Percentiles rank a stretch among this genome's conserved stretches.
These are phyloP conservation scores for Nematolebias whitei DNA, from an alignment of 2,113 vertebrate species.

Conservation along the genomic window DNA sequence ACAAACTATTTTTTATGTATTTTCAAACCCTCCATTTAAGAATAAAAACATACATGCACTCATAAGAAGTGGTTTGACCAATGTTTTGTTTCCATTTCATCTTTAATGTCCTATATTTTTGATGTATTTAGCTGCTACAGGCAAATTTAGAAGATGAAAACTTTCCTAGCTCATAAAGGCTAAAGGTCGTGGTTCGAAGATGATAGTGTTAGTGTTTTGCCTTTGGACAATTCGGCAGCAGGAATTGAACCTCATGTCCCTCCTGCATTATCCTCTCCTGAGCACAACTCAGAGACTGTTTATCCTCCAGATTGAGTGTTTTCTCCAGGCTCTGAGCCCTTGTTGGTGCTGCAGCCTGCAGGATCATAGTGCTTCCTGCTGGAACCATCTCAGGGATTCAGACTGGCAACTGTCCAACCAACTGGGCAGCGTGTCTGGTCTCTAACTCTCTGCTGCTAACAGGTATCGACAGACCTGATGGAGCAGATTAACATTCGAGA, in stretches of 20 bases:
- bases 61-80: no score
- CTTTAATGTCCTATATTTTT: no score
- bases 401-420: conserved; percentile 62
- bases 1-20: no score
- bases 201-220: conserved; percentile 22
- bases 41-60: no score
- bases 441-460: conserved; percentile 55
- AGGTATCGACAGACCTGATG: conserved; percentile 66
- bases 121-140: not conserved
- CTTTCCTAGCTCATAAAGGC: not conserved
- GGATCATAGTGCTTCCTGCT: conserved; percentile 55
- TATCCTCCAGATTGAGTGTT: conserved; percentile 60
- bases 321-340: conserved; percentile 52
- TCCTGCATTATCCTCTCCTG: conserved; percentile 45
- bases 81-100: no score
- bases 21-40: no score
- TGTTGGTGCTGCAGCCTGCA: conserved; percentile 37
- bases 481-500: conserved; percentile 58
- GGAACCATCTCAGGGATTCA: conserved; percentile 55
- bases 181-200: conserved; percentile 21
- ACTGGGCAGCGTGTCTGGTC: conserved; percentile 54
- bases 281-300: conserved; percentile 49
- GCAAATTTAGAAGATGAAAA: not conserved
- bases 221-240: conserved; percentile 43
- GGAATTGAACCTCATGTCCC: conserved; percentile 21